Base-by-base conservation (phyloP, 1,140 invertebrate genomes). In the Lerema accius region DNA sequence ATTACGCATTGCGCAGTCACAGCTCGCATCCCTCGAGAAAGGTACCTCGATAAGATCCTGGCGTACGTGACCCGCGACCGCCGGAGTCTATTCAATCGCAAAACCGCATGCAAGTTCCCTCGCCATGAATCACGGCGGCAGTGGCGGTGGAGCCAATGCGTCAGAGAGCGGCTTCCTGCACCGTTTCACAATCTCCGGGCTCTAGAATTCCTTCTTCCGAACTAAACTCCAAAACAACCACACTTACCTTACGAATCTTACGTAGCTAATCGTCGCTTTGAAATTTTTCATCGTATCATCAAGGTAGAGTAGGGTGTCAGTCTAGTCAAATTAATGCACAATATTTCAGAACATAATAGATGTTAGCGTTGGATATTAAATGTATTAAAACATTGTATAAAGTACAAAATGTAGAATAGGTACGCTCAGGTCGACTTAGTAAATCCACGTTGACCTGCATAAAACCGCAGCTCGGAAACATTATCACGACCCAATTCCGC, bases 41-140 rank as follows among this genome's bases (percentile, higher is more conserved):
- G 19, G 17, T 11, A 26, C 5, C 11, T 26, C 50, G 50, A 53
- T 40, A 53, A 26, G 50, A 53, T 53, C 43, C 50, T 53, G 50
- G 80, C 76, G 71, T 85, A 87, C 84, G 84, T 87, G 84, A 87
- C 81, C 63, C 46, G 42, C 19, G 49, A 71, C 67, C 65, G 49
- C 67, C 50, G 46, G 61, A 60, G 68, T 69, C 65, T 53, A 63
- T 68, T 69, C 65, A 73, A 73, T 76, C 70, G 62, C 43, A 53
- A 77, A 77, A 77, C 74, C 74, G 51, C 74, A 76, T 60, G 65
- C 65, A 68, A 62, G 46, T 43, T 70, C 67, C 60, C 60, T 51
- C 65, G 40, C 65, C 45, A 14, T 79, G 76, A 82, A 67, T 82
- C 79, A 82, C 64, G 16, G 28, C 37, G 58, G 11, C 32, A 42